phyloP scores from a whole-genome alignment of 1,140 invertebrate species.

The Grapholita molesta region DNA sequence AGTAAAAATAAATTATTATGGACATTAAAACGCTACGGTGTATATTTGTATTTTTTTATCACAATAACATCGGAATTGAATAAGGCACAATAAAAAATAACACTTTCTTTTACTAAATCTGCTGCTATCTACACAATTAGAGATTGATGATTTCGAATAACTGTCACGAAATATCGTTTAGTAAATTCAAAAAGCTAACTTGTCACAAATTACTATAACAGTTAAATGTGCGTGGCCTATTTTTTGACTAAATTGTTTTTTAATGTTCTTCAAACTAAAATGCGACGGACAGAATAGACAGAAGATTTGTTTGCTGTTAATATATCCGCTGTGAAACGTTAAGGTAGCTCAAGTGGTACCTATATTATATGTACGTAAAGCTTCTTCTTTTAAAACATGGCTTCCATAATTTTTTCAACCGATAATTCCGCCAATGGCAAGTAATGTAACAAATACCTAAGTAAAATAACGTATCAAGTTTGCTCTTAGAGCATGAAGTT shows the following conservation, averaged over 20 bases:
- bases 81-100: background rate
- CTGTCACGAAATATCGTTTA: slow-evolving; percentile 8
- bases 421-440: no score
- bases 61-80: background rate
- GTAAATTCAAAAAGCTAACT: background rate
- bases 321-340: no score
- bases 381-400: no score
- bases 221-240: slow-evolving; percentile 38
- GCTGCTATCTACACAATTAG: background rate
- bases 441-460: no score
- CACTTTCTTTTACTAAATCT: background rate
- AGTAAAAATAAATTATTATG: no score
- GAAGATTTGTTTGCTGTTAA: background rate
- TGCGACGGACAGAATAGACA: background rate
- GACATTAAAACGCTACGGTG: no score
- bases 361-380: no score
- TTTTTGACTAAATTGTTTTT: slow-evolving; percentile 52
- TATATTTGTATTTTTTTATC: no score
- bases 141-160: background rate
- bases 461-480: no score
- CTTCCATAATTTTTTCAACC: no score
- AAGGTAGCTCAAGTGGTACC: no score
- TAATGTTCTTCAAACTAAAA: slow-evolving; percentile 40
- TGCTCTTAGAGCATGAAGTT: no score
- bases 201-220: slow-evolving; percentile 17